Evolutionary conservation across 2,888 invertebrate species (phyloP), one percentile per base, ranked within the genome.

Genomic region (Tanypteryx hageni): DNA sequence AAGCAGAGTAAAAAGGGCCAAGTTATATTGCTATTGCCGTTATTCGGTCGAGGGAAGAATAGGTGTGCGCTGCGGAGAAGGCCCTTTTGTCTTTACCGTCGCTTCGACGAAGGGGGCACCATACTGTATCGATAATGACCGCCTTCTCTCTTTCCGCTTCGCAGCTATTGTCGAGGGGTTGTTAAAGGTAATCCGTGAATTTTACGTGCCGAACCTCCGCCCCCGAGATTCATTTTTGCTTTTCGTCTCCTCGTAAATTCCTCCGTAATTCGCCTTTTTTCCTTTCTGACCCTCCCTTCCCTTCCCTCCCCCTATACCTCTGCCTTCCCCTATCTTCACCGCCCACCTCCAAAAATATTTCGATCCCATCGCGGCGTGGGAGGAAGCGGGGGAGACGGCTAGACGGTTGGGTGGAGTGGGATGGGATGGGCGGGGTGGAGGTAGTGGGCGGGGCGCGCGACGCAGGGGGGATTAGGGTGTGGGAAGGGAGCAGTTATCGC

Each of bases 231-330:
- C 22, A 22, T 59, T 31, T 59, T 85, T 85, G n/a, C 31, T 16
- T 18, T 59, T 59, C 86, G 59, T 27, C 27, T 86, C 86, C 59
- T 86, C 31, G 61, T 59, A 58, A 59, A 85, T 85, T 59, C 58
- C 27, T 14, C 31, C 16, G 31, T 61, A 16, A 61, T 31, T 86
- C 18, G 86, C 14, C 27, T 59, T 59, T 18, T 61, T 14, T 59
- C 16, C 86, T 16, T 18, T 56, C 10, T 10, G 2, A 83, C 31
- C 31, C 18, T 83, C 44, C n/a, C 18, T 44, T 44, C 83, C 9
- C 82, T 44, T 4, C 44, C 57, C n/a, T 64, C n/a, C n/a, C 3
- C 83, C 56, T 44, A 83, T 83, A 13, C n/a, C n/a, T n/a, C n/a
- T n/a, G n/a, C 57, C n/a, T 64, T 11, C n/a, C 3, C 83, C 56